Evolutionary conservation across 2,113 vertebrate species (phyloP).

Genomic region (Neoarius graeffei): DNA sequence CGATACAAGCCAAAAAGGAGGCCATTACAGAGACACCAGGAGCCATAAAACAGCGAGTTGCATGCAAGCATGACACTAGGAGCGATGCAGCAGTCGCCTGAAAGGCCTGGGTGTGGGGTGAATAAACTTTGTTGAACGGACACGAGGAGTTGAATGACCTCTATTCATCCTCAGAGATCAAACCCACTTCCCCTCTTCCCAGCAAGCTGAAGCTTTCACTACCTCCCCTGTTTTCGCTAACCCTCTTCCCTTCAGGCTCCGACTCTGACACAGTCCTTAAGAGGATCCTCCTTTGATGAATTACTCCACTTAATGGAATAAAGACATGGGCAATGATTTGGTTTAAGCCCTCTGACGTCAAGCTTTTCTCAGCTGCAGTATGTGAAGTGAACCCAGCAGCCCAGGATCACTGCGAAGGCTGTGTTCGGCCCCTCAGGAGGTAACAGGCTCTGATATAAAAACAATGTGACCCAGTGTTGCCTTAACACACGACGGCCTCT

Average conservation of each 20-base stretch:
- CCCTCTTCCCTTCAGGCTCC: slow-evolving; percentile 29
- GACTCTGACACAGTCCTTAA: slow-evolving; percentile 44
- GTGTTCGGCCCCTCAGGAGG: slow-evolving; percentile 24
- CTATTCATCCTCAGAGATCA: slow-evolving; percentile 55
- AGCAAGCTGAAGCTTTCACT: slow-evolving; percentile 32
- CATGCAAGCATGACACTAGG: slow-evolving; percentile 4
- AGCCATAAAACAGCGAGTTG: neutral
- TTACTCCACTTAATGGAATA: slow-evolving; percentile 67
- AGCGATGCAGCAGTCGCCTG: slow-evolving; percentile 23
- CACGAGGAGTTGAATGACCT: slow-evolving; percentile 51
- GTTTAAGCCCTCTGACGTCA: slow-evolving; percentile 53
- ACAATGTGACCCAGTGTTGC: slow-evolving; percentile 52
- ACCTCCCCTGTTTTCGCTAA: slow-evolving; percentile 28
- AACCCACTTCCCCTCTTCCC: slow-evolving; percentile 50
- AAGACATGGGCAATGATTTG: slow-evolving; percentile 54
- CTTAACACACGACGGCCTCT: slow-evolving; percentile 27
- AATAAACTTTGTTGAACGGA: slow-evolving; percentile 45
- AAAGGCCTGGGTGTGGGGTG: slow-evolving; percentile 52
- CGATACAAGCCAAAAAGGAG: neutral
- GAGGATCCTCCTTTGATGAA: slow-evolving; percentile 62
- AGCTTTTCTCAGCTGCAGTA: slow-evolving; percentile 32
- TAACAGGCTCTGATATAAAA: slow-evolving; percentile 56
- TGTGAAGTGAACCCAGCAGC: slow-evolving; percentile 32
- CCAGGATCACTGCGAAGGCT: slow-evolving; percentile 8
- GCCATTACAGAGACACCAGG: slow-evolving; percentile 10